Evolutionary conservation across 2,113 vertebrate species (phyloP).

Genomic region (Oryzias javanicus): DNA sequence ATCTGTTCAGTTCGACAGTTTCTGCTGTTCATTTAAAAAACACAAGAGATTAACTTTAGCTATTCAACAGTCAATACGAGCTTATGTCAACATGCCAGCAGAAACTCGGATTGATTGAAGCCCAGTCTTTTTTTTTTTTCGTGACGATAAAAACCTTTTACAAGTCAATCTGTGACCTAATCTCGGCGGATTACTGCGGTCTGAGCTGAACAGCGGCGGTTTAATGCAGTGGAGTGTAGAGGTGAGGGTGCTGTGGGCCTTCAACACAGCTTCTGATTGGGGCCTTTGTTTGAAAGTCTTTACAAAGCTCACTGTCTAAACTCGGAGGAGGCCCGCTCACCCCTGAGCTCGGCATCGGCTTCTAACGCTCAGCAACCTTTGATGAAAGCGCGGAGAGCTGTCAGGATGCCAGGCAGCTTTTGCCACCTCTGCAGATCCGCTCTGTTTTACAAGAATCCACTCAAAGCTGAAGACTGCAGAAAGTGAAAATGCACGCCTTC

Average conservation of each 20-base stretch:
- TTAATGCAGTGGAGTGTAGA: constrained; percentile 22
- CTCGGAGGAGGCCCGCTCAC: constrained; percentile 55
- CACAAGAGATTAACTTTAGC: not conserved
- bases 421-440: constrained; percentile 28
- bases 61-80: not conserved
- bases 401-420: constrained; percentile 41
- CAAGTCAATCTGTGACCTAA: constrained; percentile 12
- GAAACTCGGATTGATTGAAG: not conserved
- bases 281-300: constrained; percentile 63
- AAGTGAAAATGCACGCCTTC: not conserved
- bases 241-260: constrained; percentile 32
- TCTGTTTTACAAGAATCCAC: constrained; percentile 33
- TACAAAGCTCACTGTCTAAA: constrained; percentile 32
- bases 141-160: constrained; percentile 8
- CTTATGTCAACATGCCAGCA: not conserved
- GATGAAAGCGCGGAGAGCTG: constrained; percentile 54
- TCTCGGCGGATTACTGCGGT: constrained; percentile 3
- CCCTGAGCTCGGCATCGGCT: constrained; percentile 46
- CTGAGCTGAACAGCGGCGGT: constrained; percentile 25
- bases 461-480: constrained; percentile 28
- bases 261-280: constrained; percentile 44
- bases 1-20: too few relatives aligned
- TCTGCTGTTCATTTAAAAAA: not conserved
- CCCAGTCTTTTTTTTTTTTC: not conserved
- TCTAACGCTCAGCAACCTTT: constrained; percentile 52